Percentiles rank a stretch among this genome's conserved stretches.
phyloP scores from a whole-genome alignment of 2,888 invertebrate genomes.

The Apotomis betuletana region DNA sequence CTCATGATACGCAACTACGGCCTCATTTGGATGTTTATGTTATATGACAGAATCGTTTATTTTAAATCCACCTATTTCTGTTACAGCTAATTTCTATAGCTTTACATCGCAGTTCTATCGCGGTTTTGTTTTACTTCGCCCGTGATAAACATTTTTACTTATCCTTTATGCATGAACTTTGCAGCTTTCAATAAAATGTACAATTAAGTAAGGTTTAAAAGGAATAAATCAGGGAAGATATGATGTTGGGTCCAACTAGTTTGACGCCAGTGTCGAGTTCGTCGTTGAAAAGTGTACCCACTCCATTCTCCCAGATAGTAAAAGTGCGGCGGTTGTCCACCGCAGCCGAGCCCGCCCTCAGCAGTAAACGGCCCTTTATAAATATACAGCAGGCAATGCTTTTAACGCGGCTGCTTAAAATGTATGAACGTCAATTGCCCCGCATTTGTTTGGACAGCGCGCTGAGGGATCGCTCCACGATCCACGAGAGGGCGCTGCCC shows the following conservation, averaged over 20 bases:
- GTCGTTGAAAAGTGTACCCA: too few species aligned
- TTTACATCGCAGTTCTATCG: too few species aligned
- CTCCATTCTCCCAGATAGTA: neutral
- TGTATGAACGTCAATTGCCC: conserved; percentile 66
- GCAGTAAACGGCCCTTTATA: conserved; percentile 61
- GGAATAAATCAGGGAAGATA: neutral
- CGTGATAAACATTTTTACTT: too few species aligned
- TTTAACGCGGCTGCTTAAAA: conserved; percentile 77
- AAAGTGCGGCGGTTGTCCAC: neutral
- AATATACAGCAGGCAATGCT: conserved; percentile 83
- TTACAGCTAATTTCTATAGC: too few species aligned
- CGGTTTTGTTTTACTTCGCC: too few species aligned
- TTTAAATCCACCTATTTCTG: too few species aligned
- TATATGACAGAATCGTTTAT: too few species aligned
- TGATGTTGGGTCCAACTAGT: too few species aligned
- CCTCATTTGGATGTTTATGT: too few species aligned
- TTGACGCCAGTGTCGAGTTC: too few species aligned
- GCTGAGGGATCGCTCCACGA: conserved; percentile 18
- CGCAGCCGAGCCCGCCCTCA: neutral
- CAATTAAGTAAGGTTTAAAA: too few species aligned
- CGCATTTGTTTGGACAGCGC: conserved; percentile 29
- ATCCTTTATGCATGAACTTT: neutral
- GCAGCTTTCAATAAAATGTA: neutral
- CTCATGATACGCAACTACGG: too few species aligned
- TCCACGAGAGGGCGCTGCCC: neutral